phyloP scores from a whole-genome alignment of 2,797 vertebrate species.

The Monodelphis domestica region DNA sequence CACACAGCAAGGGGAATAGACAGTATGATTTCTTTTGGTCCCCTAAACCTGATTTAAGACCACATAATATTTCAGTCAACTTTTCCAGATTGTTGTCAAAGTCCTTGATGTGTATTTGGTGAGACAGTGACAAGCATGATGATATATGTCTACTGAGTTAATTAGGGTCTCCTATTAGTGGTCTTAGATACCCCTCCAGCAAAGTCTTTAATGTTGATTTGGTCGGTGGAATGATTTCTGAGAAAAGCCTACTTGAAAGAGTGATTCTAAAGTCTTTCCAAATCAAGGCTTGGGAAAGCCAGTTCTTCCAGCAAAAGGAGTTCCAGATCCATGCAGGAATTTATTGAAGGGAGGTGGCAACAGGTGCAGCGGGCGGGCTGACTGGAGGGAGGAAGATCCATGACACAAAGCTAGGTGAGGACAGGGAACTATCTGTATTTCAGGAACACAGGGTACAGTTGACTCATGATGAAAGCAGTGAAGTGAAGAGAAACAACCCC shows the following conservation, averaged over 20 bases:
- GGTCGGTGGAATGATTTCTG: not conserved
- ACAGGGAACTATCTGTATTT: not conserved
- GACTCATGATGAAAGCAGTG: not conserved
- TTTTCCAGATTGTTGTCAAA: not conserved
- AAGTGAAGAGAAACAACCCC: not conserved
- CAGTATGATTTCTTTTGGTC: not conserved
- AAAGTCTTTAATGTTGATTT: not conserved
- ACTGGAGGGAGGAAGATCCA: not conserved
- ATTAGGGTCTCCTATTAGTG: not conserved
- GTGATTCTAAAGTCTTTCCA: not conserved
- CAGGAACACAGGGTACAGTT: not conserved
- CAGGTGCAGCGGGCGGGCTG: not conserved
- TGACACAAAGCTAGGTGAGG: not conserved
- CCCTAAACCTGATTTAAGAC: not conserved
- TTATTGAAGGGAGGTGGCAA: not conserved
- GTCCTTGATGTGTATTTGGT: not conserved
- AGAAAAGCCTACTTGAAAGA: not conserved
- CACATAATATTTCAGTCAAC: not conserved
- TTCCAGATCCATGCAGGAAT: not conserved
- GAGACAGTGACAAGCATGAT: not conserved
- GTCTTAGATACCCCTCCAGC: not conserved
- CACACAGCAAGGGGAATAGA: not conserved
- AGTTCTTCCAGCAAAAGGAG: not conserved
- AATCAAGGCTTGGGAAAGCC: not conserved
- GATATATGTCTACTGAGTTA: slow-evolving; percentile 1